Evolutionary conservation across 1,140 invertebrate species (phyloP), one percentile per base, ranked within the genome.

Genomic region (Brachionus manjavacas): DNA sequence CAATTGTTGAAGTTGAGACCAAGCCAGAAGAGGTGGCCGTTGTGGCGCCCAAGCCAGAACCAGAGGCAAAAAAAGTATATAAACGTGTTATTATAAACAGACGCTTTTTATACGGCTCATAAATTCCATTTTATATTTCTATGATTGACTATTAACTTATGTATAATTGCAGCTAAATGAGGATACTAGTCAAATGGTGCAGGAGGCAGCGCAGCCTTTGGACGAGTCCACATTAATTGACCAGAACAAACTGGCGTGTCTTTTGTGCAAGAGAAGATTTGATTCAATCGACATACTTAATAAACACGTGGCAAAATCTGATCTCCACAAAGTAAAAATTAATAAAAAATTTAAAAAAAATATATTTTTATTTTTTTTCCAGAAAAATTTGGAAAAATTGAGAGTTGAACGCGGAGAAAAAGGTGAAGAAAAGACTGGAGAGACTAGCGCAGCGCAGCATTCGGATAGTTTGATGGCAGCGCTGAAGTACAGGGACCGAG

Each of bases 241-340:
- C 89, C 95, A 94, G 92, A 90, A 90, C 2, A 98, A 97, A 89
- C 88, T 98, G 14, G 95, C 96, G 0, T 99, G 97, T 89, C 90
- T 98, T 4, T 90, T 99, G 0, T 99, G 97, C 88, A 98, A 98
- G 89, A 91, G 97, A 81, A 94, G 95, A 87, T 97, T 99, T 87
- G 93, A 94, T 28, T 96, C 93, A 52, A 92, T 93, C 85, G 96
- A 99, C 85, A 93, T 94, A 0, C 91, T 99, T 6, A 90, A 93
- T 2, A 96, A 96, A 87, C 97, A 99, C 89, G 93, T 94, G 81
- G 94, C 96, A 85, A 90, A 98, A 84, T 99, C 97, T 2, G 94
- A 97, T 85, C 91, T 99, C 43, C 97, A 99, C 87, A 97, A 97
- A 87, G 91, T 90, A 86, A 46, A 35, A 41, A 7, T 35, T 35